phyloP scores from a whole-genome alignment of 2,797 vertebrate species.

The Paguma larvata region DNA sequence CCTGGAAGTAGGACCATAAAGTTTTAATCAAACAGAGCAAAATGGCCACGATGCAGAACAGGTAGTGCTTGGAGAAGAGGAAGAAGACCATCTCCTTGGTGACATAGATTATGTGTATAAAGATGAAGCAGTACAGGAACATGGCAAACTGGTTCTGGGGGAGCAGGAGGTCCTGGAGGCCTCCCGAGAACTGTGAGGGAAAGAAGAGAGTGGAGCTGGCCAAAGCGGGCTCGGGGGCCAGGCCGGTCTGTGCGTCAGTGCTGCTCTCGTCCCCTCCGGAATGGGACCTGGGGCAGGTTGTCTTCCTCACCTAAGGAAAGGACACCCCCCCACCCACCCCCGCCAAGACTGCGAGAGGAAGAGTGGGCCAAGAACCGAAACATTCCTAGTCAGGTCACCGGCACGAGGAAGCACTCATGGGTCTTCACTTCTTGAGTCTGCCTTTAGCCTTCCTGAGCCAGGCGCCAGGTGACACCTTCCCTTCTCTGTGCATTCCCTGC shows the following conservation, averaged over 20 bases:
- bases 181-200: conserved; percentile 75
- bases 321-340: not conserved
- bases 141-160: conserved; percentile 83
- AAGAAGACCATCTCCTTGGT: conserved; percentile 83
- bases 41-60: conserved; percentile 77
- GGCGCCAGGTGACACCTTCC: not conserved
- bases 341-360: not conserved
- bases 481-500: not conserved
- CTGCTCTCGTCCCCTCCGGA: not conserved
- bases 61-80: conserved; percentile 82
- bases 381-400: not conserved
- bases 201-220: not conserved
- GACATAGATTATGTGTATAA: conserved; percentile 75
- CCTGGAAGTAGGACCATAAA: conserved; percentile 80
- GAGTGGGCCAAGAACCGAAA: not conserved
- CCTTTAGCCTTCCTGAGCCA: not conserved
- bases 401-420: not conserved
- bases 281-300: not conserved
- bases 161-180: conserved; percentile 77
- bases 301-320: not conserved
- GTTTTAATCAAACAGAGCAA: conserved; percentile 83
- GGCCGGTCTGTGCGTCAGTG: not conserved
- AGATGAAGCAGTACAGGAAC: conserved; percentile 84
- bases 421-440: not conserved
- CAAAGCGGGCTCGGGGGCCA: rapidly evolving